phyloP scores from a whole-genome alignment of 1,140 invertebrate genomes.

The Euschistus heros region DNA sequence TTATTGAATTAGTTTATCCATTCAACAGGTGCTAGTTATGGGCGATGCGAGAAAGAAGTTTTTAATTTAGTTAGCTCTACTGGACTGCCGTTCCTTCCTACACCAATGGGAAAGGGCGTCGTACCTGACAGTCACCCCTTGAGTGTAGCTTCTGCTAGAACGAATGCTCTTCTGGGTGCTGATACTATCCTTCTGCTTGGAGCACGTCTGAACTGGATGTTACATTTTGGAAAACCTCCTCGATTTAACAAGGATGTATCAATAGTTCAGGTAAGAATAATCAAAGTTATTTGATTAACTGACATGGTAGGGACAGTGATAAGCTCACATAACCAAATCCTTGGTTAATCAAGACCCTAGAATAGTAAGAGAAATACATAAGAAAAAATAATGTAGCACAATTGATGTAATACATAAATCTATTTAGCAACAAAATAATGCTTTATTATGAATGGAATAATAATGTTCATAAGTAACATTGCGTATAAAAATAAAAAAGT shows the following conservation, averaged over 20 bases:
- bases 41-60: slow-evolving; percentile 58
- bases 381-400: no score
- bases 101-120: slow-evolving; percentile 95
- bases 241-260: slow-evolving; percentile 72
- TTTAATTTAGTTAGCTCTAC: slow-evolving; percentile 55
- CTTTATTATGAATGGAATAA: no score
- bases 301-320: no score
- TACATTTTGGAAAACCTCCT: slow-evolving; percentile 89
- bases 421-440: no score
- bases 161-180: slow-evolving; percentile 70
- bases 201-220: slow-evolving; percentile 91
- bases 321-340: no score
- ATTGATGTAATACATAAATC: no score
- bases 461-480: no score
- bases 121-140: slow-evolving; percentile 65
- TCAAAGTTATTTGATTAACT: no score
- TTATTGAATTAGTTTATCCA: no score
- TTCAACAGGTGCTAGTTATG: slow-evolving; percentile 62
- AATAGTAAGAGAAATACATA: no score
- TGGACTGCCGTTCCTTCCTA: slow-evolving; percentile 79
- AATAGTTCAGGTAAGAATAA: slow-evolving; percentile 63
- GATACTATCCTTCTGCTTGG: slow-evolving; percentile 84
- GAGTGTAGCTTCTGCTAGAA: slow-evolving; percentile 77
- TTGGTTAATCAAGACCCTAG: no score
- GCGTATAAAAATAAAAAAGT: no score